Base-by-base conservation (phyloP, 2,797 vertebrate genomes). In the Lepilemur septentrionalis region DNA sequence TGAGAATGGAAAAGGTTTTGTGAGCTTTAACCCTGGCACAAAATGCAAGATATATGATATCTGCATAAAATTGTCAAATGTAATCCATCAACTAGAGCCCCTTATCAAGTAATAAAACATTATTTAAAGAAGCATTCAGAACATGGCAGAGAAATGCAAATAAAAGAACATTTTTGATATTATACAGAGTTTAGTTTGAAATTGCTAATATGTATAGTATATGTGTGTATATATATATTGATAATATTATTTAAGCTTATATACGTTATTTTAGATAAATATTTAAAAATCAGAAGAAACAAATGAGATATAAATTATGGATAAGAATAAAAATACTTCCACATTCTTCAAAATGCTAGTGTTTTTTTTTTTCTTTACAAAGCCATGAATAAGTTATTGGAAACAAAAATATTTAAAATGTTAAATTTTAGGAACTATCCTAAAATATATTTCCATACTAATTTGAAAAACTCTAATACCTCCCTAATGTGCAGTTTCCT, bases 201-300 rank as follows among this genome's bases (percentile, higher is more conserved):
- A 46, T 7, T 41, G 32, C 30, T 91, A 61, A 72, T 91, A 69
- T 20, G 22, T 25, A 43, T 50, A 52, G 67, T 23, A 69, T 93
- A 57, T 38, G 14, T 73, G 30, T 59, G 1, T 12, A 59, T 11
- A 25, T n/a, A 35, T 48, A 84, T 85, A 17, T 30, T 57, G 38
- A 75, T 76, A 50, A 18, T 48, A 57, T 75, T 87, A 55, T 70
- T 94, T 75, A 86, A 81, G 55, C 1, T 61, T 61, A 69, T 35
- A 55, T 0, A 30, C 50, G 35, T 41, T 43, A 43, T 43, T 75
- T 84, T 38, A 46, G n/a, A 78, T 52, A 95, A 82, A 85, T 96
- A 84, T 41, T 92, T 90, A 89, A 93, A 80, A 92, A 57, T 50
- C 13, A 69, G 22, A 93, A 87, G 18, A 55, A 91, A 86, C 10